Percentiles rank a stretch among this genome's conserved stretches.
phyloP scores from a whole-genome alignment of 2,888 invertebrate genomes.

The Kuschelorhynchus macadamiae region DNA sequence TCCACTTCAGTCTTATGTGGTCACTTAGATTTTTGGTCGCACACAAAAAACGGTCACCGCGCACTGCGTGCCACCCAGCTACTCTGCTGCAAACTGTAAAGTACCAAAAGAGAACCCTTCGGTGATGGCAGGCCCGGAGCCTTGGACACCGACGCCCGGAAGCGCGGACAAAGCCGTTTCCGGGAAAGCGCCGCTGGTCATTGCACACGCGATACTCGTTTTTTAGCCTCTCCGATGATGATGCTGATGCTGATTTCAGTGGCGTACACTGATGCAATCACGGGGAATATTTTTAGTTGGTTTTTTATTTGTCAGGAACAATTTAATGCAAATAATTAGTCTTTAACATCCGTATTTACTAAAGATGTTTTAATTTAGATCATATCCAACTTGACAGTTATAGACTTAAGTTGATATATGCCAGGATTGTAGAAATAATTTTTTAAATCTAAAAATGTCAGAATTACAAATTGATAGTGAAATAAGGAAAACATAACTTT shows the following conservation, averaged over 20 bases:
- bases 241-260: slow-evolving; percentile 26
- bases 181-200: slow-evolving; percentile 47
- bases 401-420: too few relatives aligned
- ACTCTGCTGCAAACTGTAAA: slow-evolving; percentile 25
- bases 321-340: too few relatives aligned
- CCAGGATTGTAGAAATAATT: too few relatives aligned
- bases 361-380: too few relatives aligned
- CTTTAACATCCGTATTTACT: too few relatives aligned
- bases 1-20: slow-evolving; percentile 21
- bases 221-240: slow-evolving; percentile 27
- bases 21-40: slow-evolving; percentile 16
- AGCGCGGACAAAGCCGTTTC: slow-evolving; percentile 48
- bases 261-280: not conserved
- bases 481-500: too few relatives aligned
- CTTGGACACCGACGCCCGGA: slow-evolving; percentile 46
- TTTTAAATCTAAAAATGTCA: too few relatives aligned
- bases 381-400: too few relatives aligned
- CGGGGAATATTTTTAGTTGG: too few relatives aligned
- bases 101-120: slow-evolving; percentile 33
- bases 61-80: slow-evolving; percentile 21
- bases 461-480: too few relatives aligned
- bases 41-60: slow-evolving; percentile 20
- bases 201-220: slow-evolving; percentile 37
- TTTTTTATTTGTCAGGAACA: too few relatives aligned
- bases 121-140: slow-evolving; percentile 37